Base-by-base conservation (phyloP, 2,888 invertebrate species). In the Antitype chi region DNA sequence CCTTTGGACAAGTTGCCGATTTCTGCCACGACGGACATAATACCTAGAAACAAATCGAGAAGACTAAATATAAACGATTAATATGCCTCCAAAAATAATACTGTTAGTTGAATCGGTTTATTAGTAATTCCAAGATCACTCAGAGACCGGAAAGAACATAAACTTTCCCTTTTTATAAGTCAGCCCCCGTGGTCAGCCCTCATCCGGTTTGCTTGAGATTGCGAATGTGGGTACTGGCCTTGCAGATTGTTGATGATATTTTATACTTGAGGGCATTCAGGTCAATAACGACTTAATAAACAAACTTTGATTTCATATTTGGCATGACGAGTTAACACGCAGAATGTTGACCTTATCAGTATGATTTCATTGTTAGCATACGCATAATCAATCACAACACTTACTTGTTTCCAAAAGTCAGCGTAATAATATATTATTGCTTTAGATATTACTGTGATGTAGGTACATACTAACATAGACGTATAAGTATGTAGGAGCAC, bases 271-370 rank as follows among this genome's bases (percentile, higher is more conserved):
- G n/a, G 59, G 57, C 70, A 76, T 66, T 69, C 60, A 17, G 74
- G 75, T 75, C 76, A 78, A 57, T 71, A 68, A 55, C 86, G 74
- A 70, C 62, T 74, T 59, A 53, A 20, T 53, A 68, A 77, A 71
- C 49, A 69, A 67, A 70, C 28, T 71, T 70, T 53, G 28, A 49
- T 64, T 80, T 57, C 28, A 67, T 81, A 59, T 63, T 81, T 66
- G 32, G 32, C 17, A 64, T n/a, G 49, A 25, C 59, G 25, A 69
- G 47, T 52, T 71, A 72, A 57, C 52, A 62, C 53, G 64, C 63
- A 70, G 20, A 43, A 63, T 55, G 49, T 79, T 75, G 70, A 74
- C 74, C 80, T 73, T 68, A 62, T 73, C 49, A 25, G 49, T 63
- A 71, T 23, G n/a, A 52, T 28, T 43, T 23, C 17, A 47, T 55